Evolutionary conservation across 2,113 vertebrate species (phyloP).

Genomic region (Rhinichthys klamathensis): DNA sequence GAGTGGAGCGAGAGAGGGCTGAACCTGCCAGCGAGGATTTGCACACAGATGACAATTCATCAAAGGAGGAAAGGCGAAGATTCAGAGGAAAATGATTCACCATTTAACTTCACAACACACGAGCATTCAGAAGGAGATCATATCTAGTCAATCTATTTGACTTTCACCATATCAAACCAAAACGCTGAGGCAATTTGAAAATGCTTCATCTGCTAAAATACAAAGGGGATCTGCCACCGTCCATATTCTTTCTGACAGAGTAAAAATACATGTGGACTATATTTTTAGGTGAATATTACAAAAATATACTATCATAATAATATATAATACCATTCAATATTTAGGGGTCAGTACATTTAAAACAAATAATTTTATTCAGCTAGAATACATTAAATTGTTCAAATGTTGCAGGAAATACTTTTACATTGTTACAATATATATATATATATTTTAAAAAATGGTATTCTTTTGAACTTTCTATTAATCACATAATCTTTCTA

Average conservation of each 20-base stretch:
- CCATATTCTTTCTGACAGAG: background rate
- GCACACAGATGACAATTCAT: constrained; percentile 61
- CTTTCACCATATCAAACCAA: background rate
- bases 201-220: background rate
- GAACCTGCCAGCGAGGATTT: constrained; percentile 50
- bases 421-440: background rate
- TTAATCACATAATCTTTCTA: too few species aligned
- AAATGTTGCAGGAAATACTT: background rate
- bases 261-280: background rate
- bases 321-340: background rate
- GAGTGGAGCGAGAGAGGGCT: constrained; percentile 28
- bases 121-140: constrained; percentile 27
- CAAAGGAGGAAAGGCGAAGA: constrained; percentile 55
- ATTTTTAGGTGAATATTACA: background rate
- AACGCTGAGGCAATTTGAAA: background rate
- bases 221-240: background rate
- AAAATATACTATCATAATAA: background rate
- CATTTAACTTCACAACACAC: constrained; percentile 34
- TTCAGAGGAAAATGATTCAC: constrained; percentile 37
- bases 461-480: too few species aligned
- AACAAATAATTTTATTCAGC: background rate
- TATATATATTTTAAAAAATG: background rate
- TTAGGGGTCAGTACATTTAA: background rate
- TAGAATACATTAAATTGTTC: too few species aligned
- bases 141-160: background rate